Evolutionary conservation across 2,888 invertebrate genomes (phyloP), one percentile per base, ranked within the genome.

Genomic region (Epiblema foenella): DNA sequence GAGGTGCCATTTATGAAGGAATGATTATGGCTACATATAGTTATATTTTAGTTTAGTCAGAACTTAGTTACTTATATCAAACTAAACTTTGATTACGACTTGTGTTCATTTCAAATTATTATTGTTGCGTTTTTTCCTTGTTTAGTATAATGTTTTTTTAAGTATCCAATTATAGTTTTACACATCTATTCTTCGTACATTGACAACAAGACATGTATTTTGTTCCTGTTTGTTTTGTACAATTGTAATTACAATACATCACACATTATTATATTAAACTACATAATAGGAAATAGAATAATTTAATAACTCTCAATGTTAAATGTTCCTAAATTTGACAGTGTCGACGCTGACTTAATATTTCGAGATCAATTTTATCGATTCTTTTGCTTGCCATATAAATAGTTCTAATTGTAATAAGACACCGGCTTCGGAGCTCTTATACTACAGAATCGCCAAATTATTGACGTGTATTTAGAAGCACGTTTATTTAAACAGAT

Each of bases 271-370:
- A 86, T 85, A 79, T 77, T 81, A 78, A 84, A 84, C 85, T 85
- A 87, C 83, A 86, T 85, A 86, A 87, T 91, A 92, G 87, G 80
- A 87, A 87, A 89, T 89, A 91, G 86, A 84, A 83, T 86, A 85
- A 85, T 85, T 87, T 89, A 86, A 89, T 89, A 89, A 89, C 88
- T 91, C 91, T 91, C 91, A 91, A 87, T 93, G 92, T 93, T 92
- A 87, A 91, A 93, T 91, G 93, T 93, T 93, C 93, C 93, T 93
- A 93, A 91, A 93, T 90, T 91, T 87, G 84, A 88, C 89, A 88
- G 83, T 87, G 88, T 87, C 87, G 88, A 86, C 87, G 88, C 88
- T 88, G 81, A 86, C 80, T 82, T 82, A 77, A 79, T 75, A 80
- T 83, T 86, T 85, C 83, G 79, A 84, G 81, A 80, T 86, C 76